A percentile compares a stretch with the other conserved stretches of the same genome.
Conservation (phyloP, 2,113 vertebrate genomes). For the Rutilus rutilus region DNA sequence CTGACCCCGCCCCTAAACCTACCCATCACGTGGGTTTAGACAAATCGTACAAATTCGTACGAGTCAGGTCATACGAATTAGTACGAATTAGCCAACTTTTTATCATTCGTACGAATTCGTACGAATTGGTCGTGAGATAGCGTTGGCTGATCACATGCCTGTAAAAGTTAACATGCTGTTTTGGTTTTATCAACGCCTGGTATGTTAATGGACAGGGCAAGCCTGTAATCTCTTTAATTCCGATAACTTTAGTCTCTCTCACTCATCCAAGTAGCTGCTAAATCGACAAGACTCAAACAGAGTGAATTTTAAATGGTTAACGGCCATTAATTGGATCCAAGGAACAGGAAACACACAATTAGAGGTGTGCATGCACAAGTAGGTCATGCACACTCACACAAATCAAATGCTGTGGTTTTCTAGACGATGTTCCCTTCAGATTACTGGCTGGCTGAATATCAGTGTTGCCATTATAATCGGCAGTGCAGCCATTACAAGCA, state of each 20-base stretch:
- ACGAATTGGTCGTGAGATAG: too few relatives aligned
- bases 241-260: conserved; percentile 62
- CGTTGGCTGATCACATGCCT: too few relatives aligned
- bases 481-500: conserved; percentile 59
- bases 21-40: too few relatives aligned
- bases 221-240: conserved; percentile 69
- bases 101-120: too few relatives aligned
- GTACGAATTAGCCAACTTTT: too few relatives aligned
- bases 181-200: conserved; percentile 66
- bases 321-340: conserved; percentile 53
- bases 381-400: conserved; percentile 45
- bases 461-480: conserved; percentile 53
- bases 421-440: conserved; percentile 49
- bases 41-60: too few relatives aligned
- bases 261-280: conserved; percentile 62
- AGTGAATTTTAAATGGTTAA: conserved; percentile 62
- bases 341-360: conserved; percentile 35
- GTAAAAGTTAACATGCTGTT: background rate
- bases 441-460: conserved; percentile 53
- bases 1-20: too few relatives aligned
- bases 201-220: conserved; percentile 74
- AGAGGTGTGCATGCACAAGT: conserved; percentile 34
- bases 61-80: too few relatives aligned
- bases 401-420: conserved; percentile 34
- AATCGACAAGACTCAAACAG: conserved; percentile 68